Conservation (phyloP, 2,888 invertebrate genomes). For the Meiosimyza decipiens region DNA sequence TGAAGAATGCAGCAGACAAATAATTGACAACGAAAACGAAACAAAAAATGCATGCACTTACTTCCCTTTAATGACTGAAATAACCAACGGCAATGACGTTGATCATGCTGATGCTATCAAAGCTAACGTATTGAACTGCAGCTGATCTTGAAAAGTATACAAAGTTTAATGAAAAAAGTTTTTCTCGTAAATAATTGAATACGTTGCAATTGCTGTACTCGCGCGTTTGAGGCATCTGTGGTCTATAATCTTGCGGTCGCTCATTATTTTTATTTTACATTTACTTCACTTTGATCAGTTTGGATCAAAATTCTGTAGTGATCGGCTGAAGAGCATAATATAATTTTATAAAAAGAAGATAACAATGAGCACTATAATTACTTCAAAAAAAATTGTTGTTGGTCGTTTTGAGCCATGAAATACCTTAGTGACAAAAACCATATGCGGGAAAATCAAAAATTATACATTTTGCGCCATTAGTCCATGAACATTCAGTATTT, state of each 20-base stretch:
- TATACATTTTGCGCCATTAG: no score
- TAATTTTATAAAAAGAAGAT: no score
- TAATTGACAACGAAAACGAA: conserved; percentile 3
- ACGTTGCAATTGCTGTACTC: background rate
- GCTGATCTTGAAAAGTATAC: conserved; percentile 1
- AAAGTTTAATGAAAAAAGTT: background rate
- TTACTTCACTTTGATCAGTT: background rate
- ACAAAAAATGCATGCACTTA: no score
- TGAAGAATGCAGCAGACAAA: conserved; percentile 1
- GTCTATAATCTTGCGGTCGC: background rate
- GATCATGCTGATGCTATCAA: background rate
- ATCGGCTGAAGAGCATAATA: background rate
- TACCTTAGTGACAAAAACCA: no score
- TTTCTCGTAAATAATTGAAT: conserved; percentile 5
- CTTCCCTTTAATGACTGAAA: background rate
- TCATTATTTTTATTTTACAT: background rate
- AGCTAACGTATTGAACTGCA: conserved; percentile 3
- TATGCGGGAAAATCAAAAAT: no score
- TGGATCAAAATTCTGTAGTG: background rate
- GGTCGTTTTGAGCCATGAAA: no score
- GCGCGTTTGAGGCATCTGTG: background rate
- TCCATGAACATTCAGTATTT: no score
- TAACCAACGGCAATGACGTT: background rate
- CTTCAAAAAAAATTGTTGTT: no score
- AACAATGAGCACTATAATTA: no score